A percentile compares a stretch with the other conserved stretches of the same genome.
Evolutionary conservation across 2,888 invertebrate species (phyloP).

Genomic region (Odontocolon sp.): DNA sequence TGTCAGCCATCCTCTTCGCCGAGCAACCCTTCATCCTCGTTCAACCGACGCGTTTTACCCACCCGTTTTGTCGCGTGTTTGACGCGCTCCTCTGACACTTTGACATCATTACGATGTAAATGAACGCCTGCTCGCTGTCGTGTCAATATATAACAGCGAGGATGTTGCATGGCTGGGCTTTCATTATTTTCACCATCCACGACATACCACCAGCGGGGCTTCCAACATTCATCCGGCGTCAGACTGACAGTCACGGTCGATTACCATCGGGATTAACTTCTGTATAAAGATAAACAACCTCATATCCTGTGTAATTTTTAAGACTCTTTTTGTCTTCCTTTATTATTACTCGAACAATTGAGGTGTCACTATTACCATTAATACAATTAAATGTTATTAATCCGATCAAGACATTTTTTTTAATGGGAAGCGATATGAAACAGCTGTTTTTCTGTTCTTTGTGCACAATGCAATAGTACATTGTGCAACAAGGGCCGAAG

Average conservation of each 20-base stretch:
- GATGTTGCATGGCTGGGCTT: background rate
- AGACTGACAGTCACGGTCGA: background rate
- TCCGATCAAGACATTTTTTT: too few species aligned
- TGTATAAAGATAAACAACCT: background rate
- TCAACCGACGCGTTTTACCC: background rate
- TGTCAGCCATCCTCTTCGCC: background rate
- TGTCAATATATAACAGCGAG: conserved; percentile 60
- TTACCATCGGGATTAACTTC: conserved; percentile 12
- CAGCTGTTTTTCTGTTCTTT: too few species aligned
- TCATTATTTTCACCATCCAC: conserved; percentile 13
- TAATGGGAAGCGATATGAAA: too few species aligned
- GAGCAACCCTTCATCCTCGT: background rate
- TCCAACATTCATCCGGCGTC: background rate
- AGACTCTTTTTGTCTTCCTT: too few species aligned
- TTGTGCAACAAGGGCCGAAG: too few species aligned
- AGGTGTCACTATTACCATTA: too few species aligned
- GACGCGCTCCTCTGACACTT: conserved; percentile 68
- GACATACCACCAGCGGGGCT: background rate
- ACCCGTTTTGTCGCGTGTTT: conserved; percentile 63
- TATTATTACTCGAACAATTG: too few species aligned
- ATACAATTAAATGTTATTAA: too few species aligned
- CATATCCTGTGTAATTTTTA: too few species aligned
- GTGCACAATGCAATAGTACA: too few species aligned
- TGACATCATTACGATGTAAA: conserved; percentile 72
- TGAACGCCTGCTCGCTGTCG: conserved; percentile 62